A percentile compares a stretch with the other conserved stretches of the same genome.
phyloP scores from a whole-genome alignment of 2,113 vertebrate genomes.

The Oryzias celebensis region DNA sequence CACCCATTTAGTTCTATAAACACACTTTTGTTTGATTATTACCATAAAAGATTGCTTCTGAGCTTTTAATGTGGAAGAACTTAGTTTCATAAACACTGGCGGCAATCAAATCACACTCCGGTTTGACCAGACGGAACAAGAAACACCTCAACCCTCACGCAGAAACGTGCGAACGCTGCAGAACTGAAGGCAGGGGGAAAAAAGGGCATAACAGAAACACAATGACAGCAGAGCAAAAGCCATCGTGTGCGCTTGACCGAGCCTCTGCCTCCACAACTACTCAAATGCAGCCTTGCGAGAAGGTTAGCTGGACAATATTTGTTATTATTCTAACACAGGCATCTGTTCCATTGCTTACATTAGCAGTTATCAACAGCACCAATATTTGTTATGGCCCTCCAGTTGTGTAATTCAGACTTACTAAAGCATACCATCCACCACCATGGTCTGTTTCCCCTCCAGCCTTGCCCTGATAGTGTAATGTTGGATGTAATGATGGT shows the following conservation, averaged over 20 bases:
- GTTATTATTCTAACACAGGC: conserved; percentile 65
- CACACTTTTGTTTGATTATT: conserved; percentile 62
- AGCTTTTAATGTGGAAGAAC: conserved; percentile 46
- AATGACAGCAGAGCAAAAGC: conserved; percentile 57
- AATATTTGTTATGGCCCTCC: conserved; percentile 74
- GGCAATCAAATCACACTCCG: conserved; percentile 52
- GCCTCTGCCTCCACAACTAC: conserved; percentile 55
- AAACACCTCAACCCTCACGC: conserved; percentile 6
- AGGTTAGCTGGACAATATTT: conserved; percentile 72
- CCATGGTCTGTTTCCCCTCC: conserved; percentile 75
- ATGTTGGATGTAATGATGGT: conserved; percentile 77
- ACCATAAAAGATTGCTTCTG: conserved; percentile 59
- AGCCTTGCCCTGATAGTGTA: conserved; percentile 71
- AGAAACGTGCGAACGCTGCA: conserved; percentile 6
- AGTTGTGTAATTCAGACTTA: conserved; percentile 78
- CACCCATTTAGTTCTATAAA: conserved; percentile 55
- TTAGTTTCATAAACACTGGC: conserved; percentile 53
- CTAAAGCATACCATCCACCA: conserved; percentile 73
- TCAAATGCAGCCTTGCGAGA: conserved; percentile 70
- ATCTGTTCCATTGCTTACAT: conserved; percentile 75
- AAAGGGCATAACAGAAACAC: conserved; percentile 68
- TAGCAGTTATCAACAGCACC: conserved; percentile 72
- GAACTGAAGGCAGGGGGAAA: conserved; percentile 14
- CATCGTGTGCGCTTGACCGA: conserved; percentile 66
- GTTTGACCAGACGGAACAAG: conserved; percentile 47